These are phyloP conservation scores for Phylloscopus trochilus DNA, from an alignment of 2,113 vertebrate genomes.

Conservation along the genomic window DNA sequence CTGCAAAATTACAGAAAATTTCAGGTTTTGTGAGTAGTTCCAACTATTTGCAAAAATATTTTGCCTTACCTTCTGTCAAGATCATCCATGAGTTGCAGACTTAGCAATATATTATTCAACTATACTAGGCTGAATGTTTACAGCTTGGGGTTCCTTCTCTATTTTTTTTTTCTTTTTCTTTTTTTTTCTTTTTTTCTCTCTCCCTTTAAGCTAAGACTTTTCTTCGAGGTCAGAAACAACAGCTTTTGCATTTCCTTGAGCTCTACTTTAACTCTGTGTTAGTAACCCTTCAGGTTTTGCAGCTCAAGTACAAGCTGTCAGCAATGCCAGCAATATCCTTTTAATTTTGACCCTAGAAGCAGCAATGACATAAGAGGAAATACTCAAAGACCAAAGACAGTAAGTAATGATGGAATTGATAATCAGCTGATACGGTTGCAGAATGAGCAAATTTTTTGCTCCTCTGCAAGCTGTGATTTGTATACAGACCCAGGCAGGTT, in stretches of 20 bases:
- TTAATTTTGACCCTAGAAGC: background rate
- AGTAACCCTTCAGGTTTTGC: slow-evolving; percentile 35
- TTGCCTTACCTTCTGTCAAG: background rate
- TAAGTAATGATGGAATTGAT: slow-evolving; percentile 8
- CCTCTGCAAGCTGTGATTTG: background rate
- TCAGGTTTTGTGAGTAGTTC: background rate
- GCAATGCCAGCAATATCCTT: slow-evolving; percentile 13
- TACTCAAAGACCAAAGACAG: slow-evolving; percentile 63
- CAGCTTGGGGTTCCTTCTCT: background rate
- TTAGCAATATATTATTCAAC: background rate
- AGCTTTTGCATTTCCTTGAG: background rate
- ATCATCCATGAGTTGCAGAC: background rate
- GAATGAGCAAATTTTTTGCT: background rate
- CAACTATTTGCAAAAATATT: background rate
- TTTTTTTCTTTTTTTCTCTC: background rate
- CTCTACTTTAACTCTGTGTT: background rate
- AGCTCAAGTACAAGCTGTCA: background rate
- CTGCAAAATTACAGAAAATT: background rate
- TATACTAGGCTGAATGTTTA: background rate
- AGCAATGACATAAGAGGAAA: background rate
- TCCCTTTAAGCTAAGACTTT: background rate
- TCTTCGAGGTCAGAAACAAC: background rate
- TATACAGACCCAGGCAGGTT: background rate
- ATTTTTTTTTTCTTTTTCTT: background rate
- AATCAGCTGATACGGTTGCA: background rate